phyloP scores from a whole-genome alignment of 2,113 vertebrate genomes.

The Xenopus borealis region DNA sequence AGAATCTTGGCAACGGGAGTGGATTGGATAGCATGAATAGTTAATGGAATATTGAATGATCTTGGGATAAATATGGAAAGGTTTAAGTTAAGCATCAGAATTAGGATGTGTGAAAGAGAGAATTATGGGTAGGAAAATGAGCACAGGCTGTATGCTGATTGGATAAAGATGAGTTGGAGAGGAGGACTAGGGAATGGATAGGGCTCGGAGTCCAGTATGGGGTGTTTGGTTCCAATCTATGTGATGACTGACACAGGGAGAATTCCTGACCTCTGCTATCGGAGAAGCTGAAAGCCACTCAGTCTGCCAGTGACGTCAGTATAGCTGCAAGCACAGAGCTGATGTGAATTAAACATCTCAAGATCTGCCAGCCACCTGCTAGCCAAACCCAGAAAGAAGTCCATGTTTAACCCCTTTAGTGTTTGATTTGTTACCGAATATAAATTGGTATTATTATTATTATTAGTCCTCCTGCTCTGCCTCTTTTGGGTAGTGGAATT shows the following conservation, averaged over 20 bases:
- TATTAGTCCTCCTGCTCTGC: too few relatives aligned
- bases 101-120: background rate
- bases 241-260: constrained; percentile 21
- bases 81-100: background rate
- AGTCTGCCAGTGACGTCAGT: constrained; percentile 29
- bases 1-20: too few relatives aligned
- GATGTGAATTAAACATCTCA: constrained; percentile 37
- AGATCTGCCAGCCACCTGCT: constrained; percentile 42
- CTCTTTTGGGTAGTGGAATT: too few relatives aligned
- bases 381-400: background rate
- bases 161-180: background rate
- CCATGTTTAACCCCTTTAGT: background rate
- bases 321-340: constrained; percentile 32
- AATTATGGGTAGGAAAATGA: too few relatives aligned
- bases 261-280: constrained; percentile 9
- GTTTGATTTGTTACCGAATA: background rate
- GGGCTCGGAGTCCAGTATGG: constrained; percentile 8
- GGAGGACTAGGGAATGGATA: background rate
- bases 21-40: too few relatives aligned
- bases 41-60: too few relatives aligned
- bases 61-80: background rate
- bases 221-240: constrained; percentile 14
- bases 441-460: background rate
- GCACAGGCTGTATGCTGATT: background rate
- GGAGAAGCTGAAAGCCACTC: constrained; percentile 27